Base-by-base conservation (phyloP, 2,888 invertebrate species). In the Xanthorhoe designata region DNA sequence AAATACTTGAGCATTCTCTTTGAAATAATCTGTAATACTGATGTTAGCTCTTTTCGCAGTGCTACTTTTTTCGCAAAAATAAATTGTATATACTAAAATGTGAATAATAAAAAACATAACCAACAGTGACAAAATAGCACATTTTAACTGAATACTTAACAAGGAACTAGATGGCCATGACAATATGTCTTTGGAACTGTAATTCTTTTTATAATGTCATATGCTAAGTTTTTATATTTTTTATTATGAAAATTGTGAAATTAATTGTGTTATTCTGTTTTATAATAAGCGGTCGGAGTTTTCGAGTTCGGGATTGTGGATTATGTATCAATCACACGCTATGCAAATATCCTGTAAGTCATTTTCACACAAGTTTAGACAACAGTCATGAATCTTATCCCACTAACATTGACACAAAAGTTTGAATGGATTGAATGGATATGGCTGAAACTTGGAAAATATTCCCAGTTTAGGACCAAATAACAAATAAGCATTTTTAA, bases 41-140 rank as follows among this genome's bases (percentile, higher is more conserved):
- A 69, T 68, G 65, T 68, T 71, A 62, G 65, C 65, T 69, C 75
- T 75, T 50, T 75, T 63, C 49, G 74, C 66, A 64, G 71, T 76
- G 71, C 81, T 83, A 79, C 80, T 76, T 72, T 75, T 66, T 68
- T 73, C 62, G 58, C 70, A 65, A 71, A 80, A 64, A 71, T 72
- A 80, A 75, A 80, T 78, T 69, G 76, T 77, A 70, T 88, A 70
- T 71, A 89, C 73, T 78, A 86, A 79, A 85, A 87, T 81, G 66
- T 80, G 76, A 79, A 87, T 85, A 77, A 83, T 73, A 85, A 86
- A 86, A 86, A 91, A 86, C 91, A 91, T 91, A 89, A 91, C 89
- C 84, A 87, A 85, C 68, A 70, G 68, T 79, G 80, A 75, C 63
- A 76, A 81, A 83, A 80, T 69, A 71, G 73, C 71, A 76, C 87